These are phyloP conservation scores for Microtus pennsylvanicus DNA, from an alignment of 2,113 vertebrate genomes.

Conservation along the genomic window DNA sequence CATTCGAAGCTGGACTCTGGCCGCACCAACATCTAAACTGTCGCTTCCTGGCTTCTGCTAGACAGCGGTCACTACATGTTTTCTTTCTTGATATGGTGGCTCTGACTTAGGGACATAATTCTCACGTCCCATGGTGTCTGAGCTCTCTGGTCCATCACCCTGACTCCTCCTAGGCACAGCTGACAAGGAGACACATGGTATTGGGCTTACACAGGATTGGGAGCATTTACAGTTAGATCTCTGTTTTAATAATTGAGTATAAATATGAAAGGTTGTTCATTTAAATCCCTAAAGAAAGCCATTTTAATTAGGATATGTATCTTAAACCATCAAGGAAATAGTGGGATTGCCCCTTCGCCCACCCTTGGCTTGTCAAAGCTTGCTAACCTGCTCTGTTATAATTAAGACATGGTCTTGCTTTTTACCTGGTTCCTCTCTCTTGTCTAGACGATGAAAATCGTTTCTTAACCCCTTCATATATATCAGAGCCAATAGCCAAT, in stretches of 20 bases:
- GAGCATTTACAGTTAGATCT: not conserved
- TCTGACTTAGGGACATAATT: not conserved
- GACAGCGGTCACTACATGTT: not conserved
- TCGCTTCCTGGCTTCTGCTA: not conserved
- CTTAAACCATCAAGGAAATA: conserved; percentile 67
- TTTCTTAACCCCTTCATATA: not conserved
- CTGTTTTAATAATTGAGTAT: conserved; percentile 60
- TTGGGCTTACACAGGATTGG: not conserved
- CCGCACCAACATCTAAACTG: not conserved
- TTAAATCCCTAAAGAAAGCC: conserved; percentile 69
- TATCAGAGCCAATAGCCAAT: not conserved
- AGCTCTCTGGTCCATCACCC: not conserved
- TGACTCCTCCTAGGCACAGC: not conserved
- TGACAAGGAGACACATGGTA: not conserved
- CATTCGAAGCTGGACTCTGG: not conserved
- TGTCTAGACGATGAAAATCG: not conserved
- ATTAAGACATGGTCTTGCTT: not conserved
- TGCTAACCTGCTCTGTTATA: conserved; percentile 14
- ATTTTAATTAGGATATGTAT: conserved; percentile 76
- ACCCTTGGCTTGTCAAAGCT: conserved; percentile 25
- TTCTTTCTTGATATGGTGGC: not conserved
- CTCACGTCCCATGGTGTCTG: not conserved
- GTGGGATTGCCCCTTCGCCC: not conserved
- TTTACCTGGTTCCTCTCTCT: not conserved
- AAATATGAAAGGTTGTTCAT: conserved; percentile 61